These are phyloP conservation scores for Thrips palmi DNA, from an alignment of 1,140 invertebrate genomes.

Conservation along the genomic window DNA sequence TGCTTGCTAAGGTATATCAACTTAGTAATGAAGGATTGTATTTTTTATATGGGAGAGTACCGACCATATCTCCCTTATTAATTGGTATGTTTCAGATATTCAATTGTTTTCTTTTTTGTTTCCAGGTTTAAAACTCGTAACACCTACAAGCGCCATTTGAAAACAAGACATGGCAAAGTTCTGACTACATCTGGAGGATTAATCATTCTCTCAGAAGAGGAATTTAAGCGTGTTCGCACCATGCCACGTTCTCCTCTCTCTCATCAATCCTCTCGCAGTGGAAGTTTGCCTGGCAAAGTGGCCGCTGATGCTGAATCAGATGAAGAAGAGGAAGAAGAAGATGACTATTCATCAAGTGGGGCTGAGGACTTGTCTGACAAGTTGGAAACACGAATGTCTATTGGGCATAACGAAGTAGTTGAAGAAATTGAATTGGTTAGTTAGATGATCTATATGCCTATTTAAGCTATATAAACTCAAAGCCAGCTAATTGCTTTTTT, in stretches of 20 bases:
- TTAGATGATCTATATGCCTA: too few species aligned
- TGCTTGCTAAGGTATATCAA: slow-evolving; percentile 35
- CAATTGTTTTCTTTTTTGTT: slow-evolving; percentile 11
- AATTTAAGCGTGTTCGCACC: slow-evolving; percentile 33
- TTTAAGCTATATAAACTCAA: too few species aligned
- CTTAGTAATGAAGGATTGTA: neutral
- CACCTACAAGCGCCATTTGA: slow-evolving; percentile 42
- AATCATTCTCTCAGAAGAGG: slow-evolving; percentile 31
- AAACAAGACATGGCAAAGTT: slow-evolving; percentile 38
- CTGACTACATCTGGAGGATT: slow-evolving; percentile 34
- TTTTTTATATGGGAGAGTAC: neutral
- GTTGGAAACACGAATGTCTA: too few species aligned
- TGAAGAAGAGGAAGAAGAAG: too few species aligned
- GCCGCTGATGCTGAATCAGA: too few species aligned
- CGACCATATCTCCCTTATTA: neutral
- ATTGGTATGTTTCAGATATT: neutral
- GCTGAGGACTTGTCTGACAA: too few species aligned
- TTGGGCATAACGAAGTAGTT: too few species aligned
- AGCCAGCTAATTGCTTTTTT: too few species aligned
- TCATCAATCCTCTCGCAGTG: too few species aligned
- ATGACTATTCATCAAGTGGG: too few species aligned
- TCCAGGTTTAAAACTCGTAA: slow-evolving; percentile 41
- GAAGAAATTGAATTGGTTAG: too few species aligned
- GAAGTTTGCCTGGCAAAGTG: too few species aligned
- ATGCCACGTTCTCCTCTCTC: slow-evolving; percentile 15